Base-by-base conservation (phyloP, 2,113 vertebrate species). In the Isichthys henryi region DNA sequence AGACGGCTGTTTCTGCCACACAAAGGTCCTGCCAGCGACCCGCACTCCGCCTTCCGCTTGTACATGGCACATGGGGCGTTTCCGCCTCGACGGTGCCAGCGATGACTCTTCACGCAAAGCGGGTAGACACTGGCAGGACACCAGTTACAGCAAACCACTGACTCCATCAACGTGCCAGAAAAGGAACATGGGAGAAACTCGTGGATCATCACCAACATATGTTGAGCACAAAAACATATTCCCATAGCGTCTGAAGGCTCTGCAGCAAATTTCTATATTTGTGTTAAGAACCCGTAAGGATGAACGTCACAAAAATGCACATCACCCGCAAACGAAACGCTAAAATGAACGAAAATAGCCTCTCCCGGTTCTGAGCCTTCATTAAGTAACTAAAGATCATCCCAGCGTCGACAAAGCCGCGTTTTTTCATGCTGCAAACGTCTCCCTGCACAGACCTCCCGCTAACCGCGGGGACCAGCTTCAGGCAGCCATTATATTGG, bases 401-500 rank as follows among this genome's bases (percentile, higher is more conserved):
- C 15, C 35, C 31, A 17, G 35, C 35, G 6, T 19, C 13, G 35
- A 80, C 0, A 43, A 6, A 19, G 66, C 27, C 10, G 27, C 27
- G 5, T 74, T 13, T 0, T 13, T 35, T 74, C 66, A 74, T 35
- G 27, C 66, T 35, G 31, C 6, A 39, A 43, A 43, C 35, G 31
- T 13, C 43, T 43, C 35, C 35, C 74, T 15, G 1, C 31, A 17
- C 35, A 39, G 27, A 77, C 15, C 15, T 77, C 70, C 31, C 15
- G 70, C 62, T 66, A 31, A 70, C 27, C 62, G n/a, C 58, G 10
- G 62, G 27, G 62, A 10, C n/a, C 10, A 10, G 62, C 62, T 70
- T 11, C n/a, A 27, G 62, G 35, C 31, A 5, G 35, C 74, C n/a
- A 15, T 39, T 80, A 39, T 89, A 88, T 9, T 74, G 91, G 90